Evolutionary conservation across 2,797 vertebrate genomes (phyloP), one percentile per base, ranked within the genome.

Genomic region (Hypotaenidia philippensis): DNA sequence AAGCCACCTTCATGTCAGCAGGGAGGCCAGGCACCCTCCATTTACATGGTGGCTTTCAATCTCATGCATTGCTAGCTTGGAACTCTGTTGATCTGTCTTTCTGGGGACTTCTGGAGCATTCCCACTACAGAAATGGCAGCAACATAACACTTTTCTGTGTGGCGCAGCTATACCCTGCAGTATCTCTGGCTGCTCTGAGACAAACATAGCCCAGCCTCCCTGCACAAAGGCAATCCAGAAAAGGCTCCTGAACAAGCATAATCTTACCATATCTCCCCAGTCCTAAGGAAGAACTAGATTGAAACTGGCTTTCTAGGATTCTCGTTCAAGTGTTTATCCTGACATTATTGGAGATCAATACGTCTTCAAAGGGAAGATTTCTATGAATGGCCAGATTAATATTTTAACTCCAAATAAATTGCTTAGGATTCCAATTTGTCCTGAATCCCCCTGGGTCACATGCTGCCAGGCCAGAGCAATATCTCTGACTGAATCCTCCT

Each of bases 351-450:
- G 78, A 95, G 89, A 97, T 91, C 63, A 94, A 87, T 93, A 72
- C 38, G 22, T 87, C 82, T 95, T 97, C 91, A 84, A 86, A 81
- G 63, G 87, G 63, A 92, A 95, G 44, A 49, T 69, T 95, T 97
- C 89, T 95, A 21, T 70, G 89, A 85, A 83, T 55, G 38, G 72
- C 18, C 60, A 60, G 75, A 90, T 81, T 92, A 95, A 95, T 80
- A 76, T 94, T 96, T 95, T 89, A 97, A 92, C 78, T 95, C 87
- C 90, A 96, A 89, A 95, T 93, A 94, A 97, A 97, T 95, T 93
- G 95, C 79, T 81, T 83, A 83, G 86, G 94, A 96, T 97, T 98
- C 91, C 84, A 96, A 82, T 97, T 96, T 90, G 76, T 85, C 90
- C 95, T 69, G 86, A 93, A 92, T 92, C 93, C 94, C 94, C 92